Evolutionary conservation across 2,113 vertebrate species (phyloP).

Genomic region (Phoxinus phoxinus): DNA sequence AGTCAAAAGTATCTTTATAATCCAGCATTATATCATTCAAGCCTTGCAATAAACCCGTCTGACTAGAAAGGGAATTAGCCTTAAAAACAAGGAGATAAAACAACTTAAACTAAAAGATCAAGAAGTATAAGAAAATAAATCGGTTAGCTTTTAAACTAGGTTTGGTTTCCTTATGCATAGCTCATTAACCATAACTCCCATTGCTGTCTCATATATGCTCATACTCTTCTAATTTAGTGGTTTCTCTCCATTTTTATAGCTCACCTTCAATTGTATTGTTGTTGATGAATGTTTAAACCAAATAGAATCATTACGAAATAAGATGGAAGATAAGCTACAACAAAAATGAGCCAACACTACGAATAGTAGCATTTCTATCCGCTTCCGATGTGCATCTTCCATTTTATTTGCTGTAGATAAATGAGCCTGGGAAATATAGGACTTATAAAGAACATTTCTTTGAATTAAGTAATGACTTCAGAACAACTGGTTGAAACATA

Average conservation of each 20-base stretch:
- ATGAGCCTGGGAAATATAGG: neutral
- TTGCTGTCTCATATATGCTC: neutral
- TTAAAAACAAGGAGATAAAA: neutral
- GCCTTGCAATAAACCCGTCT: neutral
- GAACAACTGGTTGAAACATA: conserved; percentile 15
- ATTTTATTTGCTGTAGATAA: conserved; percentile 13
- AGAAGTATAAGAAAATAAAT: neutral
- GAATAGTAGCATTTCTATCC: neutral
- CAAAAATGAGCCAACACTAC: neutral
- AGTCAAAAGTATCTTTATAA: neutral
- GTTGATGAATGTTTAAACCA: neutral
- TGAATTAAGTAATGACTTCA: neutral
- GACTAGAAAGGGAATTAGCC: neutral
- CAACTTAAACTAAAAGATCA: neutral
- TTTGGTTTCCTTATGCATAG: conserved; percentile 25
- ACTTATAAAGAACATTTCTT: neutral
- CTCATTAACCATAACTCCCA: neutral
- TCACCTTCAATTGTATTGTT: neutral
- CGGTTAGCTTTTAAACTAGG: neutral
- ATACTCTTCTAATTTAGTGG: neutral
- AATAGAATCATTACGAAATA: neutral
- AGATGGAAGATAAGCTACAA: conserved; percentile 16
- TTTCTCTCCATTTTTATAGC: neutral
- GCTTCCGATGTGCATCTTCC: conserved; percentile 11
- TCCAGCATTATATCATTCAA: neutral